phyloP scores from a whole-genome alignment of 2,888 invertebrate species.

The Eueremaeus valkanovi region DNA sequence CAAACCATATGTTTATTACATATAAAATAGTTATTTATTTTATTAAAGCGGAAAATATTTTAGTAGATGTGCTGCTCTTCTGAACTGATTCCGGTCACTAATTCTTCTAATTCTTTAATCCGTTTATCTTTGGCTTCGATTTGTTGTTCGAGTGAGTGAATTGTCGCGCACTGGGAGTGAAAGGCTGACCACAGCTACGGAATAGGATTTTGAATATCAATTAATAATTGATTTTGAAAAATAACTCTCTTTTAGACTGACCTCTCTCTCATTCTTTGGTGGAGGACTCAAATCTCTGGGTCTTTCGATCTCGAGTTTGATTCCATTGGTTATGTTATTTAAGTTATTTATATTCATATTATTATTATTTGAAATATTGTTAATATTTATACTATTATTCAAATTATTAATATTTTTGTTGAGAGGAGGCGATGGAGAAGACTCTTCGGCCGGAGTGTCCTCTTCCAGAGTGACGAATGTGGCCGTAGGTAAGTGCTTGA shows the following conservation, averaged over 20 bases:
- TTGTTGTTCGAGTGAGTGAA: slow-evolving; percentile 70
- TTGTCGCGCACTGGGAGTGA: slow-evolving; percentile 71
- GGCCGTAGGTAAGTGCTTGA: slow-evolving; percentile 47
- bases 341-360: neutral
- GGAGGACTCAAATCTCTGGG: neutral
- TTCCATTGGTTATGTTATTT: slow-evolving; percentile 10
- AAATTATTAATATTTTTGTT: neutral
- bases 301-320: neutral
- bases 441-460: neutral
- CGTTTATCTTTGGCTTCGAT: slow-evolving; percentile 71
- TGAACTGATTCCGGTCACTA: neutral
- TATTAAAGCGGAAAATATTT: neutral
- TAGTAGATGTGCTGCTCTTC: slow-evolving; percentile 10
- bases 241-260: neutral
- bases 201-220: slow-evolving; percentile 15
- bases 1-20: neutral
- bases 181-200: slow-evolving; percentile 68
- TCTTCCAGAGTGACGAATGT: slow-evolving; percentile 47
- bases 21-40: slow-evolving; percentile 5
- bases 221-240: neutral
- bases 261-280: slow-evolving; percentile 40
- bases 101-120: slow-evolving; percentile 72
- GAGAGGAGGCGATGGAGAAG: neutral
- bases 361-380: neutral
- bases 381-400: slow-evolving; percentile 11